A percentile compares a stretch with the other conserved stretches of the same genome.
phyloP scores from a whole-genome alignment of 2,797 vertebrate genomes.

The Apogon talboti region DNA sequence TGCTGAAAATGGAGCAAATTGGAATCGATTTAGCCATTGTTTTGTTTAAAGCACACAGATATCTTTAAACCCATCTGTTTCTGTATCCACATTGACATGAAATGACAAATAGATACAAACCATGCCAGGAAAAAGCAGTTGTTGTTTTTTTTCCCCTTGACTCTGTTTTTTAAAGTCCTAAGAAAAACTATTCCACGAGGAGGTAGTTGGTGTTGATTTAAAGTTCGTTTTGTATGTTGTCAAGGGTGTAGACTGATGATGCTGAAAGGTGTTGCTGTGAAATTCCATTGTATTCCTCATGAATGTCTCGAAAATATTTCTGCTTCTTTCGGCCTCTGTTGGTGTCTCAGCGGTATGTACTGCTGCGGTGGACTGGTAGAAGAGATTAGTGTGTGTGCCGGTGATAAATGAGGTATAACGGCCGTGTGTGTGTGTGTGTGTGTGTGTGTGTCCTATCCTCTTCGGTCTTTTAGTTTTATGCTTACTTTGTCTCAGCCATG shows the following conservation, averaged over 20 bases:
- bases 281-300: background rate
- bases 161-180: constrained; percentile 7
- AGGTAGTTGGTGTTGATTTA: constrained; percentile 10
- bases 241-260: constrained; percentile 13
- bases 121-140: background rate
- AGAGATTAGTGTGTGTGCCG: constrained; percentile 20
- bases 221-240: constrained; percentile 21
- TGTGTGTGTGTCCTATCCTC: constrained; percentile 30
- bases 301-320: constrained; percentile 8
- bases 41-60: no score
- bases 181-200: background rate
- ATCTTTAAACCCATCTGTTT: no score
- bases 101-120: background rate
- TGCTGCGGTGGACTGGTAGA: constrained; percentile 12
- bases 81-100: background rate
- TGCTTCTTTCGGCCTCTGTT: background rate
- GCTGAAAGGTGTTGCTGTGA: constrained; percentile 6
- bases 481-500: constrained; percentile 47
- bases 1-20: no score
- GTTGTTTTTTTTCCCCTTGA: background rate
- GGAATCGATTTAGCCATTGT: no score
- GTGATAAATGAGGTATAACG: constrained; percentile 23
- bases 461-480: constrained; percentile 42
- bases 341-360: constrained; percentile 24
- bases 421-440: constrained; percentile 9